Evolutionary conservation across 2,888 invertebrate species (phyloP).

Genomic region (Meliscaeva auricollis): DNA sequence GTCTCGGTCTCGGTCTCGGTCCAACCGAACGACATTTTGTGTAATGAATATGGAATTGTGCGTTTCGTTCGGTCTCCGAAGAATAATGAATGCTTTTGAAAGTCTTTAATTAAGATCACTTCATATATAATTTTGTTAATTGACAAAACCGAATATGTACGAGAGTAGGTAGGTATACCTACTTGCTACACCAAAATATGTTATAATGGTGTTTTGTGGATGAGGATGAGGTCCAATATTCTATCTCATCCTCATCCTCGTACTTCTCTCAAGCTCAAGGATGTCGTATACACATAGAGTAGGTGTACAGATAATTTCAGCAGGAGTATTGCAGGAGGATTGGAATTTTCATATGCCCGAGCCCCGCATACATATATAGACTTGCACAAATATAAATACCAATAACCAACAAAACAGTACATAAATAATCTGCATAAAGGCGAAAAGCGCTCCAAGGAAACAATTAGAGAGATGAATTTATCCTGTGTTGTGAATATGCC

Average conservation of each 20-base stretch:
- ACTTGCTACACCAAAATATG: too few relatives aligned
- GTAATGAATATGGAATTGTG: constrained; percentile 51
- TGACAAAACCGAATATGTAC: constrained; percentile 61
- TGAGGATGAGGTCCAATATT: neutral
- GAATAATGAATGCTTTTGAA: constrained; percentile 67
- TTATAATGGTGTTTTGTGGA: neutral
- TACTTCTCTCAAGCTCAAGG: neutral
- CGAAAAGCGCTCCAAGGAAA: constrained; percentile 69
- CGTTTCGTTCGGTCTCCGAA: constrained; percentile 50
- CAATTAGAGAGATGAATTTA: constrained; percentile 73
- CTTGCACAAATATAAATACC: constrained; percentile 17
- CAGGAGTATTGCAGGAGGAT: neutral
- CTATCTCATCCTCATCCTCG: neutral
- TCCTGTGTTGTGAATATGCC: constrained; percentile 40
- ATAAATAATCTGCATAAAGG: constrained; percentile 70
- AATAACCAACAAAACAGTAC: constrained; percentile 36
- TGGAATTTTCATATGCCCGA: constrained; percentile 27
- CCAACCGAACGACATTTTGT: constrained; percentile 57
- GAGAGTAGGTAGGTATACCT: too few relatives aligned
- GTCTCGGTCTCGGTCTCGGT: constrained; percentile 1
- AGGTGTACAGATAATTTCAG: neutral
- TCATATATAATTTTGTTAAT: constrained; percentile 74
- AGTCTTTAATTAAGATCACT: constrained; percentile 74
- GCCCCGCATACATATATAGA: neutral
- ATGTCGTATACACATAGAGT: neutral